phyloP scores from a whole-genome alignment of 2,888 invertebrate species.

The Ceraclea dissimilis region DNA sequence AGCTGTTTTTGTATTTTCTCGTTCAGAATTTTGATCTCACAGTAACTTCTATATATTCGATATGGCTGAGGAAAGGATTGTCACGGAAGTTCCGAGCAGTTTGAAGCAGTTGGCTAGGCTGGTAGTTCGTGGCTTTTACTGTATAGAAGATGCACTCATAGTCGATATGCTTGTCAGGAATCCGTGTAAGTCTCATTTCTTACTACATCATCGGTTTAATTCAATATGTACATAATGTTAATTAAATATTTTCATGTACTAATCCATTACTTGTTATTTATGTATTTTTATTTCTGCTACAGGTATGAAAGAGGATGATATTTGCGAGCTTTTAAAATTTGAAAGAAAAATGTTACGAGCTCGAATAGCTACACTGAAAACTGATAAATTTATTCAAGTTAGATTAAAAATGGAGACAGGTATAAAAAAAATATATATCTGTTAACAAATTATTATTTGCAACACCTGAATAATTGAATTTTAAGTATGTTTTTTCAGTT shows the following conservation, averaged over 20 bases:
- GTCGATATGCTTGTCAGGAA: constrained; percentile 94
- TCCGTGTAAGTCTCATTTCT: constrained; percentile 60
- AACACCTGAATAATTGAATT: neutral
- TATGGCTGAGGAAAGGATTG: constrained; percentile 66
- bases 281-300: constrained; percentile 21
- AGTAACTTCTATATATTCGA: no score
- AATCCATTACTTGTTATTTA: neutral
- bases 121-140: constrained; percentile 89
- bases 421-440: constrained; percentile 26
- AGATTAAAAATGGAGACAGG: constrained; percentile 93
- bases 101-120: constrained; percentile 86
- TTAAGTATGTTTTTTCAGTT: no score
- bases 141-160: constrained; percentile 87
- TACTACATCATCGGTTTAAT: no score
- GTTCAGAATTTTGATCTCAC: no score
- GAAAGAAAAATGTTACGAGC: constrained; percentile 90
- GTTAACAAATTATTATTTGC: no score
- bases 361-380: constrained; percentile 75
- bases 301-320: constrained; percentile 86
- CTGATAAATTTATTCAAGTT: constrained; percentile 90
- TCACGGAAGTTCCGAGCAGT: constrained; percentile 89
- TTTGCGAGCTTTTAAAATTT: constrained; percentile 84
- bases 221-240: constrained; percentile 9
- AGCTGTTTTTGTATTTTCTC: no score
- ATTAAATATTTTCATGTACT: neutral